Evolutionary conservation across 2,888 invertebrate species (phyloP).

Genomic region (Sesia apiformis): DNA sequence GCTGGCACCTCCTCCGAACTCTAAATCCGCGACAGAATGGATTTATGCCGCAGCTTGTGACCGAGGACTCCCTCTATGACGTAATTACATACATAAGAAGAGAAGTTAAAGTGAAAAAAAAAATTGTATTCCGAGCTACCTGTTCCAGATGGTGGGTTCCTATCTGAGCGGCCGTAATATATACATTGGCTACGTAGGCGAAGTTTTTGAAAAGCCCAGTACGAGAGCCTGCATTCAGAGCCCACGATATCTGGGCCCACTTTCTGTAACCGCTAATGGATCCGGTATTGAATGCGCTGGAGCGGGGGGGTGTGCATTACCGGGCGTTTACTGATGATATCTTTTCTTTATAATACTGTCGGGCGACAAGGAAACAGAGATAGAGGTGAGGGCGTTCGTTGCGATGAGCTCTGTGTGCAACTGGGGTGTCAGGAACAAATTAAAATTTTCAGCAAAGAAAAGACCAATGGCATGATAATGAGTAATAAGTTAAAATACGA

Average conservation of each 20-base stretch:
- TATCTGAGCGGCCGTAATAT: constrained; percentile 3
- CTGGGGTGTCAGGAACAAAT: not conserved
- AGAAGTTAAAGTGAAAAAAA: too few species aligned
- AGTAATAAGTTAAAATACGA: too few species aligned
- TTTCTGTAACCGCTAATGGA: constrained; percentile 8
- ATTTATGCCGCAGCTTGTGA: not conserved
- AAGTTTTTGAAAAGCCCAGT: not conserved
- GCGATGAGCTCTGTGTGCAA: not conserved
- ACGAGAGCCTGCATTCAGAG: constrained; percentile 7
- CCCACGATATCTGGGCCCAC: constrained; percentile 5
- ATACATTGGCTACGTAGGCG: constrained; percentile 1
- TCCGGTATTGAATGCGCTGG: not conserved
- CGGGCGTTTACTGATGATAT: not conserved
- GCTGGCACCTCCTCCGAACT: not conserved
- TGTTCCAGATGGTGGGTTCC: not conserved
- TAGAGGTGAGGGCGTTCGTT: not conserved
- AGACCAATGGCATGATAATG: too few species aligned
- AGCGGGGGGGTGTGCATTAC: not conserved
- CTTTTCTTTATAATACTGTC: not conserved
- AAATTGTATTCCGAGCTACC: too few species aligned
- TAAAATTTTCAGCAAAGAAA: too few species aligned
- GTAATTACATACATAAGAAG: too few species aligned
- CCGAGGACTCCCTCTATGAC: not conserved
- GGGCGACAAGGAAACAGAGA: not conserved
- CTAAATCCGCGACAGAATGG: not conserved